Evolutionary conservation across 2,113 vertebrate species (phyloP).

Genomic region (Fukomys damarensis): DNA sequence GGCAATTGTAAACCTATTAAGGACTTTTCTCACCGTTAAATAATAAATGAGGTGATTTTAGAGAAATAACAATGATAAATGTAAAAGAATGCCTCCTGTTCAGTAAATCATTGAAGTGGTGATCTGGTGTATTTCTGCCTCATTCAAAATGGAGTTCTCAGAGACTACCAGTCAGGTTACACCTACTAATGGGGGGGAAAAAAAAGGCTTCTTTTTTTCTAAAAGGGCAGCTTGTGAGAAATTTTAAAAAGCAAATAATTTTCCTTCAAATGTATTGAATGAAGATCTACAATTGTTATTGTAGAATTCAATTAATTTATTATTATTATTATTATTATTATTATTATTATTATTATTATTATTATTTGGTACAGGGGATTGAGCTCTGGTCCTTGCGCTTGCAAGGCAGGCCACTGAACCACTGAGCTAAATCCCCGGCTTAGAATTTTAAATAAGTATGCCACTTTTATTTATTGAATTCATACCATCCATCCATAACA

Average conservation of each 20-base stretch:
- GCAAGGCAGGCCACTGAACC: too few species aligned
- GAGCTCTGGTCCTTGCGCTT: too few species aligned
- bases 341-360: too few species aligned
- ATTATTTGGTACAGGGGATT: too few species aligned
- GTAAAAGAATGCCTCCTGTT: background rate
- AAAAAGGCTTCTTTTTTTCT: slow-evolving; percentile 28
- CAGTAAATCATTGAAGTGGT: background rate
- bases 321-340: too few species aligned
- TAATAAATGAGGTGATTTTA: slow-evolving; percentile 49
- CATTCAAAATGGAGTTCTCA: slow-evolving; percentile 45
- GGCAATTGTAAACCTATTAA: slow-evolving; percentile 57
- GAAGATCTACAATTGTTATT: background rate
- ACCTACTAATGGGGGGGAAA: background rate
- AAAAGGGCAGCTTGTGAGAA: background rate
- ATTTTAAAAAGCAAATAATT: background rate
- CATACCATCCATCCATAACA: background rate
- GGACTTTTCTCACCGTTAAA: background rate
- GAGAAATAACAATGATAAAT: slow-evolving; percentile 50
- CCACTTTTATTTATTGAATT: background rate
- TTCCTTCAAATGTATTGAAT: slow-evolving; percentile 26
- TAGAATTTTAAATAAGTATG: background rate
- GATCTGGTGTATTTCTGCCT: background rate
- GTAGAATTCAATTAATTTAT: too few species aligned
- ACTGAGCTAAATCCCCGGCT: too few species aligned
- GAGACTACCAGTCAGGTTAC: background rate